Evolutionary conservation across 2,888 invertebrate genomes (phyloP).

Genomic region (Ophraella communa): DNA sequence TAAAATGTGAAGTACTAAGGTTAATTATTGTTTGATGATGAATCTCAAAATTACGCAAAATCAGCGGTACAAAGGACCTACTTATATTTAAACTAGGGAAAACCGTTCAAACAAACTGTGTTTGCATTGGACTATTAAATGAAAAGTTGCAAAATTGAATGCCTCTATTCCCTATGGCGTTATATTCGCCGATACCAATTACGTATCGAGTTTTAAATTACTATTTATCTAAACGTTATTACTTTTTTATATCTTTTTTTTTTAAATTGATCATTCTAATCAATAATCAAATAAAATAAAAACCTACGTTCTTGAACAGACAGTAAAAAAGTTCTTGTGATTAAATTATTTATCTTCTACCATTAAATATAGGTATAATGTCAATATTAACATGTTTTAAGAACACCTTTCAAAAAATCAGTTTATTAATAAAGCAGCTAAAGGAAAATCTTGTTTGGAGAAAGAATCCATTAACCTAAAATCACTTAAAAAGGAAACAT

Average conservation of each 20-base stretch:
- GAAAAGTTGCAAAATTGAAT: constrained; percentile 1
- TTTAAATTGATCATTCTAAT: too few species aligned
- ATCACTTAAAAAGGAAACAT: background rate
- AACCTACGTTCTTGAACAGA: too few species aligned
- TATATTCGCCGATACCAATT: background rate
- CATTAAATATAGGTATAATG: too few species aligned
- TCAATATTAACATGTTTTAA: too few species aligned
- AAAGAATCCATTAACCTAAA: background rate
- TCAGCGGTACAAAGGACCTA: constrained; percentile 15
- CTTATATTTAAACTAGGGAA: constrained; percentile 15
- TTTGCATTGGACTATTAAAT: background rate
- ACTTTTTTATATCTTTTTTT: too few species aligned
- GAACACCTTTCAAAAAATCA: too few species aligned
- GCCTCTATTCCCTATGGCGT: background rate
- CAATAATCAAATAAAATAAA: too few species aligned
- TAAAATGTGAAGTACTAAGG: background rate
- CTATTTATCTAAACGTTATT: too few species aligned
- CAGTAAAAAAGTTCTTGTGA: too few species aligned
- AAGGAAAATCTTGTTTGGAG: background rate
- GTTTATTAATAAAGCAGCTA: background rate
- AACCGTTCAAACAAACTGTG: constrained; percentile 5
- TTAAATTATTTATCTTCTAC: too few species aligned
- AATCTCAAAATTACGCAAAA: constrained; percentile 11
- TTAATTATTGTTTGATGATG: background rate
- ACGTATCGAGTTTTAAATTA: background rate